phyloP scores from a whole-genome alignment of 1,140 invertebrate species.

The Pissodes strobi region DNA sequence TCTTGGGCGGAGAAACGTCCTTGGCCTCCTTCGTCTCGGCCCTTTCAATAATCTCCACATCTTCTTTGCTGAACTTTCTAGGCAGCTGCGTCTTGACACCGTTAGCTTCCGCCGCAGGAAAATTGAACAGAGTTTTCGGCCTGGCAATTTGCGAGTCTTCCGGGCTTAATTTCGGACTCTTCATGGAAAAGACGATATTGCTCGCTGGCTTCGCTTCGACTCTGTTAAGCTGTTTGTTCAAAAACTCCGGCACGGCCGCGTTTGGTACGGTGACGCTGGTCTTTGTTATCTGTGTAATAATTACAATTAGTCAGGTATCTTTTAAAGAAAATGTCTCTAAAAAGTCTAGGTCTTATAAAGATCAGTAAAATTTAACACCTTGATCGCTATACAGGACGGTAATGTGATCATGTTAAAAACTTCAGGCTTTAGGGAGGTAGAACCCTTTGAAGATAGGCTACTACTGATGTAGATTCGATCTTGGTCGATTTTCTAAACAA shows the following conservation, averaged over 20 bases:
- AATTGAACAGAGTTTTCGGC: slow-evolving; percentile 38
- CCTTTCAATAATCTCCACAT: slow-evolving; percentile 59
- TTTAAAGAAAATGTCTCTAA: no score
- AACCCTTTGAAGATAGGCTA: no score
- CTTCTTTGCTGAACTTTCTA: slow-evolving; percentile 59
- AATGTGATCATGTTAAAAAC: no score
- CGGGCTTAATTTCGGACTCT: slow-evolving; percentile 39
- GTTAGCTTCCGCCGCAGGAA: slow-evolving; percentile 3
- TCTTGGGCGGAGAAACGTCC: slow-evolving; percentile 40
- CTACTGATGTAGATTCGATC: no score
- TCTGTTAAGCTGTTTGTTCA: slow-evolving; percentile 71
- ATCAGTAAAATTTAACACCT: no score
- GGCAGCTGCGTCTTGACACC: slow-evolving; percentile 18
- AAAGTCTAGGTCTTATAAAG: no score
- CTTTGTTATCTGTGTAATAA: slow-evolving; percentile 13
- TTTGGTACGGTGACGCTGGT: slow-evolving; percentile 41
- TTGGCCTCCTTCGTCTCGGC: slow-evolving; percentile 49
- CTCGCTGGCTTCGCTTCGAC: slow-evolving; percentile 64
- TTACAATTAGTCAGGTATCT: no score
- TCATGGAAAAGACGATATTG: slow-evolving; percentile 65
- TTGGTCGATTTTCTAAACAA: no score
- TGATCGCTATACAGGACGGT: no score
- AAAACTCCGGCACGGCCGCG: slow-evolving; percentile 68
- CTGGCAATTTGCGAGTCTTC: slow-evolving; percentile 25
- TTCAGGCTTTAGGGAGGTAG: no score